Conservation (phyloP, 1,140 invertebrate species). For the Trachymyrmex cornetzi region DNA sequence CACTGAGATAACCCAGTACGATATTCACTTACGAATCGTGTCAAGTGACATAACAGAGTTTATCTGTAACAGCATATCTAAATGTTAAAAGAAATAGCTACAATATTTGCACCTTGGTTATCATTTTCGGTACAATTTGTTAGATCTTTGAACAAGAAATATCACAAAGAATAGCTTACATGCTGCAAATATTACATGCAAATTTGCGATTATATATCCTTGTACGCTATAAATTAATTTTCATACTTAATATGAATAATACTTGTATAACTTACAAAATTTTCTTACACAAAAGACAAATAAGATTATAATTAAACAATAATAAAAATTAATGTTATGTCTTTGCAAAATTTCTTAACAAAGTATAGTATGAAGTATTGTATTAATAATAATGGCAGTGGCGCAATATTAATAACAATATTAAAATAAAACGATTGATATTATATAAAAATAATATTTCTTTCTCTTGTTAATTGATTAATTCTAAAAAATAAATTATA, state of each 20-base stretch:
- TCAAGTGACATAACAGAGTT: slow-evolving; percentile 80
- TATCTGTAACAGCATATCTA: slow-evolving; percentile 76
- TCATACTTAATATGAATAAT: not conserved
- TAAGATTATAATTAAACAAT: not conserved
- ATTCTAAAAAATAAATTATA: not conserved
- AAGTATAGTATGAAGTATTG: not conserved
- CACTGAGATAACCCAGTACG: slow-evolving; percentile 79
- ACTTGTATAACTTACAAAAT: not conserved
- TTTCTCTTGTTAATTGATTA: not conserved
- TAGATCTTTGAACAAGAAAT: slow-evolving; percentile 12
- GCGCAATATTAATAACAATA: not conserved
- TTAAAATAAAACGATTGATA: not conserved
- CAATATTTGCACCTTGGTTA: slow-evolving; percentile 9
- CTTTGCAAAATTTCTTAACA: not conserved
- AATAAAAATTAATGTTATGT: slow-evolving; percentile 2
- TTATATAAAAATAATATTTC: not conserved
- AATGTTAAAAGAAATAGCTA: slow-evolving; percentile 38
- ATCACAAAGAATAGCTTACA: slow-evolving; percentile 15
- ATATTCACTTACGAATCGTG: slow-evolving; percentile 76
- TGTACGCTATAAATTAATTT: not conserved
- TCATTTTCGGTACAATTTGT: slow-evolving; percentile 3
- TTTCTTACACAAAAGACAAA: not conserved
- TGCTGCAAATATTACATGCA: not conserved
- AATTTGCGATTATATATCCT: not conserved
- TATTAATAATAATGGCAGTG: not conserved